Base-by-base conservation (phyloP, 2,888 invertebrate genomes). In the Ellobium chinense region DNA sequence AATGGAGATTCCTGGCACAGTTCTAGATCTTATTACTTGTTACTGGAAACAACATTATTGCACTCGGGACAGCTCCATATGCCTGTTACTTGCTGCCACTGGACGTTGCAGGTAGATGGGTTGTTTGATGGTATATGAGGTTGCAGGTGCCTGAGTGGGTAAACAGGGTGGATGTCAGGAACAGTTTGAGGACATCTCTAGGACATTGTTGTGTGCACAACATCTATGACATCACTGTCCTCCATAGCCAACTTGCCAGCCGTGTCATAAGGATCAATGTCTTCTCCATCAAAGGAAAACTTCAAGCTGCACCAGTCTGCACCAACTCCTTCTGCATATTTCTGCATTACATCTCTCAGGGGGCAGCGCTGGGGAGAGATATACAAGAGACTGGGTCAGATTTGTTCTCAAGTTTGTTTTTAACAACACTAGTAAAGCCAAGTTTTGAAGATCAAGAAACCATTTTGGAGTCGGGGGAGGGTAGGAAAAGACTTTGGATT, bases 221-320 rank as follows among this genome's bases (percentile, higher is more conserved):
- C 72, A 75, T 80, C 70, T 68, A 81, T 69, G 62, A 81, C 46
- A 56, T 78, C 78, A 14, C 54, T 31, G 12, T 63, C 54, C 5
- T 78, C 78, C 56, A 78, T 78, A 39, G 63, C 78, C 34, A 78
- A 24, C 24, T 72, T 72, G 65, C 24, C 12, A 5, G 72, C 65
- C 9, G 78, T 78, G 56, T 78, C 78, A 24, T n/a, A 24, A n/a
- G 78, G 72, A 36, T 72, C 68, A 9, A 78, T 37, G 54, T 78
- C 72, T n/a, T 78, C 78, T 34, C 78, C 78, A 31, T 78, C 78
- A 72, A 78, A 78, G 14, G 46, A 46, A 36, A 78, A 72, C 21
- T 9, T 29, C 12, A 78, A 36, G 12, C 27, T 34, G 34, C 14
- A 12, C 9, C n/a, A 34, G 18, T 78, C 78, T 5, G 24, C 58